Conservation (phyloP, 1,140 invertebrate genomes). For the Copidosoma floridanum region DNA sequence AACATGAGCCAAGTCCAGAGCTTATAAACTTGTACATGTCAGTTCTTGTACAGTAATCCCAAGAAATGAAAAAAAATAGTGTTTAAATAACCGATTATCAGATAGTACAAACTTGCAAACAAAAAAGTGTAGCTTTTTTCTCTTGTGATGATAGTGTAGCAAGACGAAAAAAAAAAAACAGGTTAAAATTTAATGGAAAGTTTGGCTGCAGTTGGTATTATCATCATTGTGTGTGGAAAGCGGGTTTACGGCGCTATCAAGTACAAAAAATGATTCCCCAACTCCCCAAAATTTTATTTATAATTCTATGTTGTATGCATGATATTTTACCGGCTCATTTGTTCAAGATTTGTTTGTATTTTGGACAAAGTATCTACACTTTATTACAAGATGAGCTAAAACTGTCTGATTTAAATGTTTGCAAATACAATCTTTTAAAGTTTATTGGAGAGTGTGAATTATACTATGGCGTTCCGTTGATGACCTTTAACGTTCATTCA, state of each 20-base stretch:
- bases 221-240: neutral
- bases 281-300: no score
- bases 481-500: constrained; percentile 1
- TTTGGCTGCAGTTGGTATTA: constrained; percentile 4
- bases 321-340: neutral
- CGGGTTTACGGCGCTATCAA: neutral
- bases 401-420: neutral
- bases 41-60: neutral
- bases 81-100: neutral
- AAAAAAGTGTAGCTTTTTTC: neutral
- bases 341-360: neutral
- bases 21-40: neutral
- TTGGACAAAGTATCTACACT: neutral
- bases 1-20: neutral
- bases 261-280: no score
- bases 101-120: neutral
- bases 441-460: neutral
- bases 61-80: neutral
- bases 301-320: neutral
- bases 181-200: constrained; percentile 2
- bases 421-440: neutral
- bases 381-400: neutral
- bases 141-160: neutral
- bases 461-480: neutral
- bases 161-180: constrained; percentile 1